Evolutionary conservation across 2,888 invertebrate genomes (phyloP), one percentile per base, ranked within the genome.

Genomic region (Dynastes maya): DNA sequence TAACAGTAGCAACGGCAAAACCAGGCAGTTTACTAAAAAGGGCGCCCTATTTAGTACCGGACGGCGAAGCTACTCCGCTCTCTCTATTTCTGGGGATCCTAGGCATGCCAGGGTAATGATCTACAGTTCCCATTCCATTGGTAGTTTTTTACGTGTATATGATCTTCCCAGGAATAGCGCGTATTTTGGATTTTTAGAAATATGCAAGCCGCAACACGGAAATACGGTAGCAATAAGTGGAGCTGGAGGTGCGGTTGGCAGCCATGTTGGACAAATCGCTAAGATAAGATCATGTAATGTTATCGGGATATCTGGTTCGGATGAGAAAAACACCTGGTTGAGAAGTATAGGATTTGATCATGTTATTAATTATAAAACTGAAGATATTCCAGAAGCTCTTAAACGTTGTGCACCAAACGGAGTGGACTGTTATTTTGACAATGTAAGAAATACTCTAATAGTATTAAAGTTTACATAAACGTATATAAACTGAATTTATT

Each of bases 221-320:
- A 95, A 96, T 87, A 93, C 93, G 0, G 91, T 95, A 13, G 92
- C 94, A 1, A 91, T 96, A 1, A 93, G 92, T 40, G 93, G 93
- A 4, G 95, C 95, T 13, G 95, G 94, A 29, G 95, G 95, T 22
- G 95, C 95, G 53, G 95, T 95, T 13, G 96, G 95, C 5, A 93
- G 92, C 79, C 90, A 93, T 70, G 95, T 95, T 37, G 95, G 95
- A 1, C 95, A 95, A 89, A 94, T 96, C 80, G 95, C 92, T 0
- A 95, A 95, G 89, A 91, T 93, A 70, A 90, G 93, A 87, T 94
- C 93, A 13, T 92, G 94, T 83, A 90, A 87, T 78, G 94, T 94
- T 0, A 92, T 95, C 82, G 95, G 94, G 2, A 91, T 94, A 82
- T 92, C 94, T 16, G 95, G 95, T 0, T 90, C 92, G 2, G 92